Percentiles rank a stretch among this genome's conserved stretches.
These are phyloP conservation scores for Agelastica alni DNA, from an alignment of 2,888 invertebrate genomes.

Conservation along the genomic window DNA sequence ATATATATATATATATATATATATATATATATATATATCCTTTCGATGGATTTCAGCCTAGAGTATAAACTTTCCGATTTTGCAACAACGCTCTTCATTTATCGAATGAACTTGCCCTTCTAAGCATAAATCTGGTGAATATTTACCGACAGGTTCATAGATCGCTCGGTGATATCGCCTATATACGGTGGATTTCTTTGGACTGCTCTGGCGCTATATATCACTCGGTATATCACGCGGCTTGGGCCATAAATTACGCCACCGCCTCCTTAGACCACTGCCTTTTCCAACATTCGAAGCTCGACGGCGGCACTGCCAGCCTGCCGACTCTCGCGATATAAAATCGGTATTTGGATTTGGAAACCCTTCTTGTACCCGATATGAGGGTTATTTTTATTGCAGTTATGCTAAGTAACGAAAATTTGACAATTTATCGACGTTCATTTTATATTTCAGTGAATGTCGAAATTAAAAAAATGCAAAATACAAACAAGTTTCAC, in stretches of 20 bases:
- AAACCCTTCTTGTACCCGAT: neutral
- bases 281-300: neutral
- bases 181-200: constrained; percentile 50
- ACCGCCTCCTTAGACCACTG: constrained; percentile 9
- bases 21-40: too few relatives aligned
- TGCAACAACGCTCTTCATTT: neutral
- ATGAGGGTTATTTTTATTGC: too few relatives aligned
- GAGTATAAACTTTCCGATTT: neutral
- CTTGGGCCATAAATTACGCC: constrained; percentile 55
- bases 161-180: constrained; percentile 53
- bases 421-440: too few relatives aligned
- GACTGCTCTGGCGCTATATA: constrained; percentile 52
- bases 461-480: too few relatives aligned
- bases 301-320: constrained; percentile 18
- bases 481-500: too few relatives aligned
- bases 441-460: too few relatives aligned
- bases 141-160: constrained; percentile 55
- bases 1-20: too few relatives aligned
- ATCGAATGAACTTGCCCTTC: constrained; percentile 7
- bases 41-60: too few relatives aligned
- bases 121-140: constrained; percentile 52
- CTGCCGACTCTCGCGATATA: constrained; percentile 14
- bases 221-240: constrained; percentile 57
- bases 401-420: too few relatives aligned
- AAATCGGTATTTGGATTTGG: neutral